Evolutionary conservation across 2,113 vertebrate species (phyloP), one percentile per base, ranked within the genome.

Genomic region (Mohoua ochrocephala): DNA sequence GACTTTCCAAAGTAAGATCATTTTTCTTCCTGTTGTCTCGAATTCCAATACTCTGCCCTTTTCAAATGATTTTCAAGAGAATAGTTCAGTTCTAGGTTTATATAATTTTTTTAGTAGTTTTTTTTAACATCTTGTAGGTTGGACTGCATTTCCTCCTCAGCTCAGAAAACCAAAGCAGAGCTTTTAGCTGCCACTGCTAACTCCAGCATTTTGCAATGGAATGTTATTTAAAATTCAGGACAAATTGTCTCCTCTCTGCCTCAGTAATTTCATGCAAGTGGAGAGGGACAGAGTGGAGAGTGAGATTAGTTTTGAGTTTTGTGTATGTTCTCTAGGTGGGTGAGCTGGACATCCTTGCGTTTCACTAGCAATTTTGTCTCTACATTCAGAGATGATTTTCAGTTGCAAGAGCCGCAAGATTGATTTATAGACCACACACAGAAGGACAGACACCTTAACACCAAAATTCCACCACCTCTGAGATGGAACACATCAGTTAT

Each of bases 11-110:
- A 96, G 91, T 79, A 91, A 97, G 96, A 97, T 98, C 81, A 98
- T 98, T 98, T 98, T 98, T 98, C 97, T 98, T 98, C 88, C 94
- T 90, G 95, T 98, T 98, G 97, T 98, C 97, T 98, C 95, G 90
- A 95, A 97, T 98, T 98, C 97, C 97, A 98, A 97, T 98, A 98
- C 96, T 79, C 85, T 98, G 97, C 97, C 98, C 98, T 98, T 98
- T 98, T 96, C 96, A 97, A 94, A 89, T 87, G 44, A 96, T 97
- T 98, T 98, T 96, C 53, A 54, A 96, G 89, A 97, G 96, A 96
- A 93, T 57, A 89, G 96, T 95, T 97, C 96, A 92, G 92, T 28
- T 30, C 82, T 47, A 60, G 64, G 28, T 83, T 92, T 96, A 26
- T 63, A 67, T 74, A 73, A 80, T 15, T 57, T 54, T 61, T 11